Base-by-base conservation (phyloP, 2,888 invertebrate genomes). In the Agrochola litura region DNA sequence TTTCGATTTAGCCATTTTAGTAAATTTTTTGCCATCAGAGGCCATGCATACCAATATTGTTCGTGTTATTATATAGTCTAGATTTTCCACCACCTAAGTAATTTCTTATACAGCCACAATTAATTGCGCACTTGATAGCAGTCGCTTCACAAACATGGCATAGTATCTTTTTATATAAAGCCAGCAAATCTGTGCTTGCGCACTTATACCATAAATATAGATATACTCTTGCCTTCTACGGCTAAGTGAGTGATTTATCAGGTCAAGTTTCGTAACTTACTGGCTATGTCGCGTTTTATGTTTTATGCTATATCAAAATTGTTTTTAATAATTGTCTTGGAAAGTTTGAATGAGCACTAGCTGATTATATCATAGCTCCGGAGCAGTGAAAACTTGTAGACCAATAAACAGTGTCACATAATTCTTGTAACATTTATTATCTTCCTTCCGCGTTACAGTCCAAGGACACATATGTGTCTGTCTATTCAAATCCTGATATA, bases 141-240 rank as follows among this genome's bases (percentile, higher is more conserved):
- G 67, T 73, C 14, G 10, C 43, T 71, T 69, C 22, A 72, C 83
- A 76, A 82, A 83, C 54, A 82, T 75, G 83, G 74, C 58, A 41
- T 60, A 67, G 66, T 74, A 79, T 77, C 77, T 84, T 88, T 85
- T 89, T 87, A 83, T 83, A 84, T 66, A 46, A 81, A 83, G 74
- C 81, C 82, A 82, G 85, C 88, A 56, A 85, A 86, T 88, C 84
- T 63, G 70, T 60, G 43, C 67, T 77, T 58, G 70, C 63, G 41
- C 67, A 67, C 73, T 74, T 72, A 61, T 75, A 63, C 77, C 69
- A 67, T 79, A 79, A 73, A 72, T 79, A 65, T 56, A 66, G 1
- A 67, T 76, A 66, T 68, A 67, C 19, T 60, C 4, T 54, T 63
- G 14, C 86, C 87, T 73, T 83, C 61, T 82, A 77, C 41, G 82